Percentiles rank a stretch among this genome's conserved stretches.
Evolutionary conservation across 2,113 vertebrate species (phyloP).

Genomic region (Ranitomeya imitator): DNA sequence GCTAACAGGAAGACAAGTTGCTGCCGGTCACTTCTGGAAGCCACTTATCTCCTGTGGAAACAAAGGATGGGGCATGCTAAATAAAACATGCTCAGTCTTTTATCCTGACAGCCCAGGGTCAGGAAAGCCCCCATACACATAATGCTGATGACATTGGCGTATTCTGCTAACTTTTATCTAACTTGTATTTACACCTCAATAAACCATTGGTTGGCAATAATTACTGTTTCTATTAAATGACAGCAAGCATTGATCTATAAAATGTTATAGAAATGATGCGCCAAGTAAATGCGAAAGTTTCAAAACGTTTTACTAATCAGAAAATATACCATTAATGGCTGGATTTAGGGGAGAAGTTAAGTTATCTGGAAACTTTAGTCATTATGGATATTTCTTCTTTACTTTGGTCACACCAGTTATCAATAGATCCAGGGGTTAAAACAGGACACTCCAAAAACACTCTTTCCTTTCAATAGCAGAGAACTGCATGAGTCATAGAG

Average conservation of each 20-base stretch:
- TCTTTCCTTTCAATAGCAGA: constrained; percentile 24
- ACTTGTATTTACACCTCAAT: too few species aligned
- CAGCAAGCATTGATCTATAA: neutral
- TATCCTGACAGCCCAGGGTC: too few species aligned
- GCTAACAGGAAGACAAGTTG: too few species aligned
- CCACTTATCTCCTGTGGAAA: too few species aligned
- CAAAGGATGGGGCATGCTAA: too few species aligned
- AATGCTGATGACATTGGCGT: too few species aligned
- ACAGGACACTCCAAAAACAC: constrained; percentile 40
- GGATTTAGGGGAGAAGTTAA: neutral
- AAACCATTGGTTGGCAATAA: too few species aligned
- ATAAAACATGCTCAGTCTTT: too few species aligned
- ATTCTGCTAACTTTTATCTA: too few species aligned
- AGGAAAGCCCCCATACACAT: too few species aligned
- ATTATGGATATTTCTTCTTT: neutral
- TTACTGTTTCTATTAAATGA: neutral
- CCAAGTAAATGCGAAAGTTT: neutral
- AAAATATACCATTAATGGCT: neutral
- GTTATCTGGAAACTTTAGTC: neutral
- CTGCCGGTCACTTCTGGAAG: too few species aligned
- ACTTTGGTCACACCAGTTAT: neutral
- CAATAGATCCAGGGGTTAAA: constrained; percentile 25
- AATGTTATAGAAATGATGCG: too few species aligned
- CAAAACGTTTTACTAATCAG: neutral
- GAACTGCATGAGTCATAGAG: constrained; percentile 45